Base-by-base conservation (phyloP, 2,797 vertebrate genomes). In the Karalla daura region DNA sequence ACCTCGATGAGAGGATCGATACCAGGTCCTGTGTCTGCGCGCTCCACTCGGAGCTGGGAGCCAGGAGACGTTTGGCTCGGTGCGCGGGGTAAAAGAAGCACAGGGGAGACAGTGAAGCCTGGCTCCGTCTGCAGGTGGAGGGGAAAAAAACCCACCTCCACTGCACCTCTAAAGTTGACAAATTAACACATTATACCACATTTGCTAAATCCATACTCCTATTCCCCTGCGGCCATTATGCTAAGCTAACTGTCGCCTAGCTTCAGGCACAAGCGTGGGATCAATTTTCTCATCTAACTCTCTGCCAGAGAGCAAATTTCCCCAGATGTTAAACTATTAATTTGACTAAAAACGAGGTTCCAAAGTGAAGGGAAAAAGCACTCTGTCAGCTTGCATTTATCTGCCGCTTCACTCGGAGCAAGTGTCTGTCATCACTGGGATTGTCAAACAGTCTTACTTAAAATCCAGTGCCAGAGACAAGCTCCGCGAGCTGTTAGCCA, bases 401-500 rank as follows among this genome's bases (percentile, higher is more conserved):
- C 52, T 30, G 17, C 35, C 20, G 47, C 14, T 35, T 58, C 28
- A 33, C 5, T 43, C 13, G 5, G 20, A 49, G 41, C 23, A 45
- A 67, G 40, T 49, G 46, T 56, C 43, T 44, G 30, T 72, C 52
- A 66, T 5, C 54, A 58, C 21, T 52, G 0, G 33, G 17, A 25
- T 24, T 40, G 13, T 39, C 28, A 43, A 36, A 39, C 12, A 1
- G 35, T 39, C 23, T 28, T 47, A 60, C 27, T 36, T 12, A 27
- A 71, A 55, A 58, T 30, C 17, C 27, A 49, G 61, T 13, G 46
- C 32, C 43, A 53, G 58, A 55, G 18, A 68, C 4, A 11, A 62
- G 36, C 45, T 53, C 47, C 56, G 3, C 1, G 18, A 53, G 14
- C 14, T 25, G 9, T 13, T 4, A 17, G 36, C 40, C 63, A 69